phyloP scores from a whole-genome alignment of 2,888 invertebrate species.

The Calameuta filiformis region DNA sequence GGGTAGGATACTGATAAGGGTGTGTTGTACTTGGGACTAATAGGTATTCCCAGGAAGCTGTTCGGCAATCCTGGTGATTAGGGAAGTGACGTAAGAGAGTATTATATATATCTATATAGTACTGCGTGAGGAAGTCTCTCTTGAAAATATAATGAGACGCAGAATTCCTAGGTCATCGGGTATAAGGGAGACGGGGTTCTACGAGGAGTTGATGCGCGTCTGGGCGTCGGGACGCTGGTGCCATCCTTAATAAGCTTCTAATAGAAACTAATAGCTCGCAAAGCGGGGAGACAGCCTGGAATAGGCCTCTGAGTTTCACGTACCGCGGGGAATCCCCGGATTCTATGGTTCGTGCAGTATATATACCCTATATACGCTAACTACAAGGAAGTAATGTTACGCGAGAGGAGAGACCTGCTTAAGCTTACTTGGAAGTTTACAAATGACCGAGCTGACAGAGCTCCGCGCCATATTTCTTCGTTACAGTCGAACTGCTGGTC shows the following conservation, averaged over 20 bases:
- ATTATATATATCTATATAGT: no score
- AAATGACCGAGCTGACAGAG: slow-evolving; percentile 8
- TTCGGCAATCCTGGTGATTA: background rate
- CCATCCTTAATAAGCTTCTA: slow-evolving; percentile 14
- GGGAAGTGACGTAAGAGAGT: background rate
- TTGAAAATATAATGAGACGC: background rate
- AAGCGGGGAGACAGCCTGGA: background rate
- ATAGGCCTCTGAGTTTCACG: background rate
- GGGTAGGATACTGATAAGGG: background rate
- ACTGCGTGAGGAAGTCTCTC: background rate
- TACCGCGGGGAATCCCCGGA: background rate
- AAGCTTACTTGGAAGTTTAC: slow-evolving; percentile 4
- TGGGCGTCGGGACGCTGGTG: background rate
- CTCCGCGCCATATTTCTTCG: slow-evolving; percentile 19
- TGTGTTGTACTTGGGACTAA: background rate
- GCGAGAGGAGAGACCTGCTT: background rate
- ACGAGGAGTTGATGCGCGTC: background rate
- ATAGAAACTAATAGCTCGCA: slow-evolving; percentile 19
- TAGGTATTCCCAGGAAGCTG: background rate
- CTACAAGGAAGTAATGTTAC: background rate
- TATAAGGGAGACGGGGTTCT: background rate
- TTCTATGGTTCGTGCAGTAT: background rate
- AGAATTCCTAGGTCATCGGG: background rate
- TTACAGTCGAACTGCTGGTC: background rate
- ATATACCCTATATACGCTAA: background rate